Evolutionary conservation across 2,797 vertebrate species (phyloP).

Genomic region (Tokudaia muenninki): DNA sequence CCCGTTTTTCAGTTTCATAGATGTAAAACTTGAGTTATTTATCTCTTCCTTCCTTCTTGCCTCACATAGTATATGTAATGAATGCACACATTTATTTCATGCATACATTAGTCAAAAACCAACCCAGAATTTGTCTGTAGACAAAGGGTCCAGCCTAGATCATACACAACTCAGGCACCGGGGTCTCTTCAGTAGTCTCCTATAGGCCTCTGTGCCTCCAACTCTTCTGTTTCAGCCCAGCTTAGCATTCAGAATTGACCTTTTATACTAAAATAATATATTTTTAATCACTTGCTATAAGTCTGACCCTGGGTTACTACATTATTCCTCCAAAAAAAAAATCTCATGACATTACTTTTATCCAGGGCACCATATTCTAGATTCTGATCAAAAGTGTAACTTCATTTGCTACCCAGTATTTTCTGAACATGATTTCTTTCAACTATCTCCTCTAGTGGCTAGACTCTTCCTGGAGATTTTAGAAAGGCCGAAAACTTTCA

Average conservation of each 20-base stretch:
- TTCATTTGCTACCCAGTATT: not conserved
- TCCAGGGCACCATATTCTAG: not conserved
- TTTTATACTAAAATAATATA: not conserved
- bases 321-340: slow-evolving; percentile 51
- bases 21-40: not conserved
- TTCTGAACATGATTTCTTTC: not conserved
- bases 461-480: not conserved
- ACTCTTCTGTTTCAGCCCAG: not conserved
- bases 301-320: not conserved
- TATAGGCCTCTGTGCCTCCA: not conserved
- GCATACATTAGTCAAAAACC: not conserved
- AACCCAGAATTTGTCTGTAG: not conserved
- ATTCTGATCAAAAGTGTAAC: not conserved
- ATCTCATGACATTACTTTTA: not conserved
- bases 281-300: not conserved
- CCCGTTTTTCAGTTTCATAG: not conserved
- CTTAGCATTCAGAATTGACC: not conserved
- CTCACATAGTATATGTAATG: not conserved
- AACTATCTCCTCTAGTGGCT: not conserved
- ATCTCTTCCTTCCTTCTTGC: not conserved
- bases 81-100: not conserved
- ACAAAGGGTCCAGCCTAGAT: not conserved
- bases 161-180: rapidly evolving
- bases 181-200: not conserved
- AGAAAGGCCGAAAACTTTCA: not conserved